Conservation (phyloP, 2,113 vertebrate species). For the Cynopterus brachyotis region DNA sequence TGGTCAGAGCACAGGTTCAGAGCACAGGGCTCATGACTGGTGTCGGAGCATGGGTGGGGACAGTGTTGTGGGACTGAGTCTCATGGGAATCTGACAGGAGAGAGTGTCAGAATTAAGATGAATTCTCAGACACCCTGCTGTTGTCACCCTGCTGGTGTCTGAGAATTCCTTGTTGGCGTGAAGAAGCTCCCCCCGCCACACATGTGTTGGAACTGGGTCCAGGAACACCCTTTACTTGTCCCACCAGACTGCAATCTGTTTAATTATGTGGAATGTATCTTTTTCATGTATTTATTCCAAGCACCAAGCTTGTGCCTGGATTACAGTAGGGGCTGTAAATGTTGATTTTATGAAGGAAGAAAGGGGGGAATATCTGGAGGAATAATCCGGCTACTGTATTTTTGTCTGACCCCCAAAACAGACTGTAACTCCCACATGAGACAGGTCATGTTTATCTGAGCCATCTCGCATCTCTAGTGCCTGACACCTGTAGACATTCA, state of each 20-base stretch:
- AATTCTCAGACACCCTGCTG: background rate
- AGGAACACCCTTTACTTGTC: background rate
- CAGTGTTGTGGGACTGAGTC: background rate
- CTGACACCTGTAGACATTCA: background rate
- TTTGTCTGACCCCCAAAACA: background rate
- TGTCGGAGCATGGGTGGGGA: too few relatives aligned
- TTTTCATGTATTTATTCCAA: background rate
- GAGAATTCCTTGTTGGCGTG: background rate
- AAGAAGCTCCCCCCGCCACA: background rate
- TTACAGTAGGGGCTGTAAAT: background rate
- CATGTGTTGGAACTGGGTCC: background rate
- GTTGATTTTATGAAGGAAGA: background rate
- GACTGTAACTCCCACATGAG: background rate
- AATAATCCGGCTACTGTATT: background rate
- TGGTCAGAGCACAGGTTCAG: background rate
- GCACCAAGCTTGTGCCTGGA: background rate
- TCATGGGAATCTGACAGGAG: background rate
- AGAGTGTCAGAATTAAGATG: background rate
- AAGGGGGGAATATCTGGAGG: background rate
- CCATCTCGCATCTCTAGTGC: background rate
- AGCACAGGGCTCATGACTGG: background rate
- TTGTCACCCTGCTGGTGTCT: background rate
- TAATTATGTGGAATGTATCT: background rate
- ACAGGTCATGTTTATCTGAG: background rate
- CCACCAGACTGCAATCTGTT: background rate